These are phyloP conservation scores for Erebia aethiops DNA, from an alignment of 2,888 invertebrate species.

Conservation along the genomic window DNA sequence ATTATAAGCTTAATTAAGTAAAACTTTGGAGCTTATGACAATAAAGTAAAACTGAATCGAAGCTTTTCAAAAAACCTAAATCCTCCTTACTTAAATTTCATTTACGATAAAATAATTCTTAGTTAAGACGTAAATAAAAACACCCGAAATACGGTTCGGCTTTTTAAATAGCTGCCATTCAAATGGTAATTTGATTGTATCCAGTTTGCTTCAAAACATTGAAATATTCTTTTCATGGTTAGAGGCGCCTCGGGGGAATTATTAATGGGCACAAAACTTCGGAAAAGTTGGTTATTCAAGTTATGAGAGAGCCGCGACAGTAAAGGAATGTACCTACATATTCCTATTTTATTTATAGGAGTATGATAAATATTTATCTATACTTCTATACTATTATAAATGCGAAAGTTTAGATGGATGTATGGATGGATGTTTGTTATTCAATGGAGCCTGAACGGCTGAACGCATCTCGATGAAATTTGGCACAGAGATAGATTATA, in stretches of 20 bases:
- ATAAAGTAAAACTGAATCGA: too few species aligned
- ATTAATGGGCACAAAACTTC: conserved; percentile 72
- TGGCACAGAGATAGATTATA: too few species aligned
- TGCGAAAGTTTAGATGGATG: too few species aligned
- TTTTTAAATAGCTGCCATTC: conserved; percentile 67
- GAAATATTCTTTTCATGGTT: conserved; percentile 75
- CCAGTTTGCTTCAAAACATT: conserved; percentile 71
- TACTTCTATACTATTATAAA: too few species aligned
- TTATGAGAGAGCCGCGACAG: conserved; percentile 15
- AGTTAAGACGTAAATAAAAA: conserved; percentile 49
- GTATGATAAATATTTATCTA: too few species aligned
- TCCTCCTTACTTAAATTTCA: background rate
- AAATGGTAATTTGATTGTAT: conserved; percentile 80
- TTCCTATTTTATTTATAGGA: too few species aligned
- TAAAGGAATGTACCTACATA: background rate
- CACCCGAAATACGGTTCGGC: conserved; percentile 60
- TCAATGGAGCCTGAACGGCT: too few species aligned
- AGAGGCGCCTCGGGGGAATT: conserved; percentile 67
- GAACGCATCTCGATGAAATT: too few species aligned
- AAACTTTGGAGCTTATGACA: too few species aligned
- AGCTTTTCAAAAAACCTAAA: too few species aligned
- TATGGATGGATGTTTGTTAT: too few species aligned
- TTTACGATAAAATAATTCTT: background rate
- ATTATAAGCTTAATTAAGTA: too few species aligned
- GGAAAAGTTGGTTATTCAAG: conserved; percentile 30